Evolutionary conservation across 2,888 invertebrate species (phyloP).

Genomic region (Tetranychus piercei): DNA sequence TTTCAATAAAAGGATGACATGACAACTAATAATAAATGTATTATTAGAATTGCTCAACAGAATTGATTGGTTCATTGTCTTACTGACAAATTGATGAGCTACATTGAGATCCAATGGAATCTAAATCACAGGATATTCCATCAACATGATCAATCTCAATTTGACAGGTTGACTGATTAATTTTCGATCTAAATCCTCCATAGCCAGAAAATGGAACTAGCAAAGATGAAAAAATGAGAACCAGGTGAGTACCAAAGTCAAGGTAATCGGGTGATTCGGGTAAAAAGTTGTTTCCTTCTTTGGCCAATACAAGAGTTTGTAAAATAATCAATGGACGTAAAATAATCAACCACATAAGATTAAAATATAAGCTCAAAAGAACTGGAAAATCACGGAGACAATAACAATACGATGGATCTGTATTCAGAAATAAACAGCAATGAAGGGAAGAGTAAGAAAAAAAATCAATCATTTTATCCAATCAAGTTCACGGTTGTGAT

Average conservation of each 20-base stretch:
- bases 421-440: not conserved
- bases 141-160: not conserved
- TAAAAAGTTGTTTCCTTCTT: not conserved
- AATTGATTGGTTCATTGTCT: not conserved
- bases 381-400: slow-evolving; percentile 17
- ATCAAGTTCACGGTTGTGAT: too few species aligned
- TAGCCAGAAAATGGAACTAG: slow-evolving; percentile 36
- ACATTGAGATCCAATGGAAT: not conserved
- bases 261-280: slow-evolving; percentile 22
- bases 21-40: too few species aligned
- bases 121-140: not conserved
- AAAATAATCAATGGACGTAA: slow-evolving; percentile 25
- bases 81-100: not conserved
- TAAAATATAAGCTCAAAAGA: slow-evolving; percentile 22
- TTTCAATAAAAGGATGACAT: not conserved
- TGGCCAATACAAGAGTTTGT: slow-evolving; percentile 16
- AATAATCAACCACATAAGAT: slow-evolving; percentile 26
- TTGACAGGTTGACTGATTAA: not conserved
- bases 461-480: too few species aligned
- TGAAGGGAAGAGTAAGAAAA: not conserved
- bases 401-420: slow-evolving; percentile 11
- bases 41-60: not conserved
- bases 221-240: slow-evolving; percentile 24
- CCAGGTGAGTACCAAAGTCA: slow-evolving; percentile 26
- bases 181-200: slow-evolving; percentile 15